phyloP scores from a whole-genome alignment of 2,113 vertebrate genomes.

The Pungitius pungitius region DNA sequence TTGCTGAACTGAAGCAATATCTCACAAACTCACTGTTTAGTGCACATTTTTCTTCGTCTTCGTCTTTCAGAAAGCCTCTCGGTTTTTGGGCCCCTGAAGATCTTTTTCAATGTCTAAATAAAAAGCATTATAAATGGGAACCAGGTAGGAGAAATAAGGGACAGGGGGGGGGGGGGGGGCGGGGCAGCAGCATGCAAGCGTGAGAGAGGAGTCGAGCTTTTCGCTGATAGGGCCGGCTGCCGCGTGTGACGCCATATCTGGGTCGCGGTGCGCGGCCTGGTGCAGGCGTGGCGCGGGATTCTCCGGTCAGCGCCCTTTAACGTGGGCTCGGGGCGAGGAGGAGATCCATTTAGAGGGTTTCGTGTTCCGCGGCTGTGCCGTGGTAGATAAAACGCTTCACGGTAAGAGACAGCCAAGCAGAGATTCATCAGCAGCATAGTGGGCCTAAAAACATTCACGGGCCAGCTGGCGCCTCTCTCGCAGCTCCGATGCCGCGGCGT shows the following conservation, averaged over 20 bases:
- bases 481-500: slow-evolving; percentile 33
- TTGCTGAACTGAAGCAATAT: slow-evolving; percentile 45
- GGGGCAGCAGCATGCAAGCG: background rate
- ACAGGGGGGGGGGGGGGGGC: background rate
- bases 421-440: slow-evolving; percentile 64
- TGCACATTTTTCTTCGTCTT: slow-evolving; percentile 52
- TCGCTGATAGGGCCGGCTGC: slow-evolving; percentile 46
- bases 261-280: slow-evolving; percentile 69
- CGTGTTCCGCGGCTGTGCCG: slow-evolving; percentile 60
- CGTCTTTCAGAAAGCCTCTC: slow-evolving; percentile 44
- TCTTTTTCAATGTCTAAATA: slow-evolving; percentile 32
- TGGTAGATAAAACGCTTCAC: slow-evolving; percentile 59
- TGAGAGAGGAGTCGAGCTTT: slow-evolving; percentile 40
- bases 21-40: slow-evolving; percentile 29
- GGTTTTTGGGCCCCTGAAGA: slow-evolving; percentile 43
- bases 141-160: background rate
- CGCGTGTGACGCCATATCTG: slow-evolving; percentile 61
- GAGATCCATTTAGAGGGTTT: slow-evolving; percentile 55
- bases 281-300: slow-evolving; percentile 46
- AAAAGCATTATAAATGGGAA: background rate
- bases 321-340: slow-evolving; percentile 44
- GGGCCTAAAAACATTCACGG: slow-evolving; percentile 56
- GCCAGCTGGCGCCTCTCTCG: slow-evolving; percentile 53
- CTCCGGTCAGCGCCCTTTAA: slow-evolving; percentile 53
- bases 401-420: slow-evolving; percentile 53